phyloP scores from a whole-genome alignment of 2,113 vertebrate genomes.

The Pluvialis apricaria region DNA sequence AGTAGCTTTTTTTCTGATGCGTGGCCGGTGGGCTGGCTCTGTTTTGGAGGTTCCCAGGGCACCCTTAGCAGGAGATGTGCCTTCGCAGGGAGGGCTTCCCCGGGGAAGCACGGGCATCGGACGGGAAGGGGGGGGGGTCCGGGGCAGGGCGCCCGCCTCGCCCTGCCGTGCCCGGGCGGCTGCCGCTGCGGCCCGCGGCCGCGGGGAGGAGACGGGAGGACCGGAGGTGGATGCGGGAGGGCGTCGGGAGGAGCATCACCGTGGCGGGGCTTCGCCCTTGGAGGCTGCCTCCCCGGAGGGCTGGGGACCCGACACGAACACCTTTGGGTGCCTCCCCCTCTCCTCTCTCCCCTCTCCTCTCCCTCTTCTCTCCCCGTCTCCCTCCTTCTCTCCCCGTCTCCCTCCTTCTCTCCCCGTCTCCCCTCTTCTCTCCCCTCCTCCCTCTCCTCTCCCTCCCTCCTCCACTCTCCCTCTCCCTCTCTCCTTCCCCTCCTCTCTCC shows the following conservation, averaged over 20 bases:
- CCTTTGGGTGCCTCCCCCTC: not conserved
- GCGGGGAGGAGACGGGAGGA: conserved; percentile 57
- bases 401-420: too few species aligned
- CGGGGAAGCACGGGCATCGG: not conserved
- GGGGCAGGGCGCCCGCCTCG: not conserved
- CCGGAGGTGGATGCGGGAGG: not conserved
- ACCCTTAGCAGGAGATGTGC: not conserved
- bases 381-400: too few species aligned
- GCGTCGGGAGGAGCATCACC: not conserved
- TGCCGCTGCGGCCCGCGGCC: conserved; percentile 17
- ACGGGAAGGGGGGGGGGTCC: too few species aligned
- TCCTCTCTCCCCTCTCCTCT: not conserved
- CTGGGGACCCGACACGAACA: not conserved
- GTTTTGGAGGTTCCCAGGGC: not conserved
- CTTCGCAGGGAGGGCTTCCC: too few species aligned
- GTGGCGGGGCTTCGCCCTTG: too few species aligned
- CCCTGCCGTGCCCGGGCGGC: not conserved
- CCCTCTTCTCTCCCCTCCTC: not conserved
- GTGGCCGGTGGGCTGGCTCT: not conserved
- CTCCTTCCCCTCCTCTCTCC: too few species aligned
- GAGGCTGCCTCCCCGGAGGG: not conserved
- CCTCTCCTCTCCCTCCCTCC: too few species aligned
- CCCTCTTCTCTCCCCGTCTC: too few species aligned
- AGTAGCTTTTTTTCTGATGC: accelerated
- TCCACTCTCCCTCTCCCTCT: too few species aligned